Conservation (phyloP, 2,113 vertebrate genomes). For the Microcebus ravelobensis region DNA sequence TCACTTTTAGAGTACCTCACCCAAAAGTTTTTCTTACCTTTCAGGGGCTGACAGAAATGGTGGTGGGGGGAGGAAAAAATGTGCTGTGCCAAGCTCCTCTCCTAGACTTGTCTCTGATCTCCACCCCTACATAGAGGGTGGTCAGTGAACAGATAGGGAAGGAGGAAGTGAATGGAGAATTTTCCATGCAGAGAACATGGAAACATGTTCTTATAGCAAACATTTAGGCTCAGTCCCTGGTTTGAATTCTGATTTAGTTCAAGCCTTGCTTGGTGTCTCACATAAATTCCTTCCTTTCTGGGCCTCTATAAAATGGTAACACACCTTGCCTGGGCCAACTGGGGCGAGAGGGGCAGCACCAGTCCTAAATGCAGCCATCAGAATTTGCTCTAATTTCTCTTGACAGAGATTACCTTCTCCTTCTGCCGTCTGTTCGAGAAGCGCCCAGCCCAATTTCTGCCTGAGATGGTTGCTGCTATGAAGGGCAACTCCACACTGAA, state of each 20-base stretch:
- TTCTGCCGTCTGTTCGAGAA: slow-evolving; percentile 95
- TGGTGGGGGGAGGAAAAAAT: neutral
- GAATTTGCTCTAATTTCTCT: slow-evolving; percentile 61
- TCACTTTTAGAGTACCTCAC: slow-evolving; percentile 5
- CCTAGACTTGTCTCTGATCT: neutral
- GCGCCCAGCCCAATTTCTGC: slow-evolving; percentile 86
- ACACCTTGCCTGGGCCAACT: neutral
- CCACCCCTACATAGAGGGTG: neutral
- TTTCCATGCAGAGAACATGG: neutral
- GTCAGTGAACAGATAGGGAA: neutral
- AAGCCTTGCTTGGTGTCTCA: neutral
- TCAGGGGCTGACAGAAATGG: neutral
- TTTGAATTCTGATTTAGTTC: slow-evolving; percentile 21
- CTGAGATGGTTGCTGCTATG: slow-evolving; percentile 87
- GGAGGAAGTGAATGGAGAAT: neutral
- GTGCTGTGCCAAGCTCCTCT: neutral
- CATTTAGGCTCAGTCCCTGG: neutral
- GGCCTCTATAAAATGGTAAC: neutral
- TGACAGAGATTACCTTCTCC: slow-evolving; percentile 89
- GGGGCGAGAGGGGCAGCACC: neutral
- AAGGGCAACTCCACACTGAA: slow-evolving; percentile 89
- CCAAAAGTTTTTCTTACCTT: slow-evolving; percentile 29
- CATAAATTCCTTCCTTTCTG: slow-evolving; percentile 18
- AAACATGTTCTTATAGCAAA: neutral
- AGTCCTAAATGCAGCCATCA: slow-evolving; percentile 15